Evolutionary conservation across 2,113 vertebrate species (phyloP), one percentile per base, ranked within the genome.

Genomic region (Empidonax traillii): DNA sequence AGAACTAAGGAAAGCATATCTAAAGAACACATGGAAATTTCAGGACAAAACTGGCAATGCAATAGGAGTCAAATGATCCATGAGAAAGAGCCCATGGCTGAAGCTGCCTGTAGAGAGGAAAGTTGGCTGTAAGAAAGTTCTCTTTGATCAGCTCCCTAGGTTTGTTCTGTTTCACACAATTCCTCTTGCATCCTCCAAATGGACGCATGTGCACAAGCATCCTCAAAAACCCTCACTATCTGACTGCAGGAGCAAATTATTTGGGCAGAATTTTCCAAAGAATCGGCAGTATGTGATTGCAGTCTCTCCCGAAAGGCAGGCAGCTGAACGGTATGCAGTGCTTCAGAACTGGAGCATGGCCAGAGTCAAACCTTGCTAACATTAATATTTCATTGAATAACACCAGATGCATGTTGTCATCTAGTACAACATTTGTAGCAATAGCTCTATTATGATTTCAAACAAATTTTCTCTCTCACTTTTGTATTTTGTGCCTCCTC

Each of bases 261-360:
- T 61, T 53, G 66, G 74, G 37, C 25, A 89, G 61, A 61, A 68
- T 69, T 89, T 92, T 41, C 66, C 72, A 30, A n/a, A 68, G 47
- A 85, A 37, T 1, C 27, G 1, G 0, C 52, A 61, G 37, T 2
- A 5, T 33, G 44, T 2, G 6, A 25, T 0, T n/a, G 37, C 56
- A 52, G 43, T 30, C 85, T 53, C 46, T 65, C 27, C 11, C 0
- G 11, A 41, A 0, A 37, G 68, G 52, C 73, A 52, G 59, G 31
- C 4, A 15, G 46, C 14, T 0, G 2, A 51, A 28, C 39, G 52
- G 39, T 35, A 39, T 58, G 14, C 1, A 1, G 28, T 69, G 83
- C 27, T 24, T 22, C 23, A 51, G 28, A 91, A 39, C 80, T 53
- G 31, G 39, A 82, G 53, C 31, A n/a, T 0, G 4, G 62, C 75